phyloP scores from a whole-genome alignment of 2,888 invertebrate species.

The Clivina fossor region DNA sequence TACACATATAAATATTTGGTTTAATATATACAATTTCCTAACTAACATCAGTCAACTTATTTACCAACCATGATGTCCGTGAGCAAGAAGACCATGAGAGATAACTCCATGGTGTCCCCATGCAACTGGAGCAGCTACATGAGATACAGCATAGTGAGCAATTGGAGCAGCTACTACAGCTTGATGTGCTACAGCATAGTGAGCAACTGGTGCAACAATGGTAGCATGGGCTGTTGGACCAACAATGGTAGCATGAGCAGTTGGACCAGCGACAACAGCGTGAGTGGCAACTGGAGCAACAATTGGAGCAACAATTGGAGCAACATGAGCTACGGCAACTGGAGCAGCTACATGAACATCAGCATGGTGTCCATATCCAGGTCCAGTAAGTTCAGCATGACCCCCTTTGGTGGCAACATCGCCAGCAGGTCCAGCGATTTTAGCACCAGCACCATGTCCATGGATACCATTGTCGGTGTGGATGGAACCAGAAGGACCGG shows the following conservation, averaged over 20 bases:
- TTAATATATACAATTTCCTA: not conserved
- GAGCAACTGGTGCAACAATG: not conserved
- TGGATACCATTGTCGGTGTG: too few relatives aligned
- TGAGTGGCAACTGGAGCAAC: slow-evolving; percentile 3
- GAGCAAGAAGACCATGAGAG: slow-evolving; percentile 1
- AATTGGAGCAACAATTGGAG: too few relatives aligned
- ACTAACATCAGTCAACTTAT: not conserved
- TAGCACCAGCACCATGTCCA: too few relatives aligned
- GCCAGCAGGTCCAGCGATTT: slow-evolving; percentile 14
- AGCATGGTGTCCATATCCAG: not conserved
- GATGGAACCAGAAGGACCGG: too few relatives aligned
- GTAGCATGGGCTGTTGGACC: slow-evolving; percentile 1
- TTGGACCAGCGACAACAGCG: slow-evolving; percentile 5
- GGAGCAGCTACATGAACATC: not conserved
- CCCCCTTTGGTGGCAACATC: slow-evolving; percentile 2
- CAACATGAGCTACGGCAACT: not conserved
- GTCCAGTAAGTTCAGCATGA: not conserved
- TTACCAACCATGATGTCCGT: slow-evolving; percentile 9
- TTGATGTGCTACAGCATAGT: not conserved
- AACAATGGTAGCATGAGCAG: slow-evolving; percentile 4
- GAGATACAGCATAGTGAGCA: not conserved
- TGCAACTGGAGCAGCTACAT: not conserved
- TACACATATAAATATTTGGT: too few relatives aligned
- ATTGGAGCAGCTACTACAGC: not conserved
- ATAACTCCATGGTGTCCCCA: slow-evolving; percentile 6